Base-by-base conservation (phyloP, 1,140 invertebrate genomes). In the Sitobion miscanthi region DNA sequence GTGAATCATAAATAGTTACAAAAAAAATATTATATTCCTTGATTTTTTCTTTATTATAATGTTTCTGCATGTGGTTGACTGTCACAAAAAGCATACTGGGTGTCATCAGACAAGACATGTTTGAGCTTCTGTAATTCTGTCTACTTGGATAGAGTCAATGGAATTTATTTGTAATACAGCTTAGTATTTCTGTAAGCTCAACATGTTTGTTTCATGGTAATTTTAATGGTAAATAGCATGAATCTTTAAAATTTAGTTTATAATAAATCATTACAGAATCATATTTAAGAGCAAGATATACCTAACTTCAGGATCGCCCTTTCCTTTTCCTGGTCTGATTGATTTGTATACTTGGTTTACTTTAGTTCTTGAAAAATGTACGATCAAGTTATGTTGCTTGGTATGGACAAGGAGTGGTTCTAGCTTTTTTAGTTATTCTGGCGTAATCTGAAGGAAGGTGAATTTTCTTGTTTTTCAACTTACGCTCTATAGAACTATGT, bases 381-480 rank as follows among this genome's bases (percentile, higher is more conserved):
- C 93, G 69, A 45, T 93, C 85, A 9, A 94, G 30, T 57, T 52
- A 92, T 23, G 23, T 69, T 57, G 90, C 90, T 85, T 52, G 35
- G 54, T 92, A 94, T 85, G 94, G 93, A 77, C 45, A 69, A 77
- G 69, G n/a, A 77, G 35, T 82, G 21, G n/a, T 42, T 77, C 94
- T 77, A 21, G 94, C 94, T 77, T 94, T 86, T 69, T 47, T n/a
- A 45, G 69, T 93, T 35, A 94, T 54, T 93, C 90, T 54, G 17
- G 93, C 42, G 77, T 94, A 94, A 88, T 94, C 93, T 25, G 93
- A 89, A 47, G 94, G 94, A 38, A 94, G 88, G 89, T 94, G 57
- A 35, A 94, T 94, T 35, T 92, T 42, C 83, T 89, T 42, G 45
- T 92, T 62, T 82, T 57, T 62, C 11, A 92, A 77, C 47, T 77